Evolutionary conservation across 2,888 invertebrate species (phyloP).

Genomic region (Linnaemya tessellans): DNA sequence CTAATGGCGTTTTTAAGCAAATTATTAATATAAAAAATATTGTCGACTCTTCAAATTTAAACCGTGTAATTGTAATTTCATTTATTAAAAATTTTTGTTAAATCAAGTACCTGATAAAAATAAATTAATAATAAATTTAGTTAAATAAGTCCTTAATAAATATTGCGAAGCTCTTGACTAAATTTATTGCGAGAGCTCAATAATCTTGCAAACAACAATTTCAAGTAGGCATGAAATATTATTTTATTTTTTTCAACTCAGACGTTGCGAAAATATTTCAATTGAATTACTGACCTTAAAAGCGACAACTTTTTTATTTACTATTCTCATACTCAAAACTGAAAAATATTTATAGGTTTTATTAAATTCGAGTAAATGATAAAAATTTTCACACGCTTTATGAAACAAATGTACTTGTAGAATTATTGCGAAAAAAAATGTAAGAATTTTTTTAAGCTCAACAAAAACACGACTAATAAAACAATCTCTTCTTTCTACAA

Average conservation of each 20-base stretch:
- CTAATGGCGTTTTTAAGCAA: too few species aligned
- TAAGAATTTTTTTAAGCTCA: conserved; percentile 29
- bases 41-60: too few species aligned
- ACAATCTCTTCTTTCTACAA: conserved; percentile 58
- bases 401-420: conserved; percentile 48
- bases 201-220: not conserved
- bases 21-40: too few species aligned
- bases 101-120: too few species aligned
- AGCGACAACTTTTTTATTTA: conserved; percentile 46
- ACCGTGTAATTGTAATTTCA: too few species aligned
- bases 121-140: too few species aligned
- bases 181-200: not conserved
- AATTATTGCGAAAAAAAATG: conserved; percentile 2
- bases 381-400: conserved; percentile 66
- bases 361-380: conserved; percentile 45
- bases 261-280: conserved; percentile 30
- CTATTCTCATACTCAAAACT: conserved; percentile 59
- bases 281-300: conserved; percentile 19
- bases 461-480: conserved; percentile 55
- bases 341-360: conserved; percentile 15
- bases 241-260: conserved; percentile 1
- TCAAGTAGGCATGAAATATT: conserved; percentile 20
- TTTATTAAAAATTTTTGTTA: too few species aligned
- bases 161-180: too few species aligned
- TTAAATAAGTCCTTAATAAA: too few species aligned